These are phyloP conservation scores for Hirtodrosophila confusa DNA, from an alignment of 2,888 invertebrate genomes.

Conservation along the genomic window DNA sequence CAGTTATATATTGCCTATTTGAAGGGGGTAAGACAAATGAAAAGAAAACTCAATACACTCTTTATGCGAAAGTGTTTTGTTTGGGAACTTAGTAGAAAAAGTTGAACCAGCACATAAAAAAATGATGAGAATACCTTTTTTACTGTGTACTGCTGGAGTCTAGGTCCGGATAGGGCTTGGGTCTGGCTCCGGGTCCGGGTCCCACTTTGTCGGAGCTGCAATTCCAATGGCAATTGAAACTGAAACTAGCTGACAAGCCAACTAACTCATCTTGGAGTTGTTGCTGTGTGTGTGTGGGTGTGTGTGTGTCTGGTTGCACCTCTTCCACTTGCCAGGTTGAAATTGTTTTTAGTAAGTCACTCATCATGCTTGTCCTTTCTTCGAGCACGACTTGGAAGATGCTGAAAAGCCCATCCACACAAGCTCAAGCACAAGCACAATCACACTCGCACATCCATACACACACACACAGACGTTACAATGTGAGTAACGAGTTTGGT, in stretches of 20 bases:
- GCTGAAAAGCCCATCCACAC: constrained; percentile 43
- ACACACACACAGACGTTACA: background rate
- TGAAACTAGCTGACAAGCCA: constrained; percentile 39
- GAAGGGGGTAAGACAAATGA: too few relatives aligned
- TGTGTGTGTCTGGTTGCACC: constrained; percentile 9
- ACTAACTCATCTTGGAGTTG: constrained; percentile 18
- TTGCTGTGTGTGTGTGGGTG: constrained; percentile 1
- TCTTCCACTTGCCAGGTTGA: constrained; percentile 34
- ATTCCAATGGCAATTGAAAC: constrained; percentile 24
- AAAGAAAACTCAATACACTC: too few relatives aligned
- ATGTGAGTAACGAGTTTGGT: constrained; percentile 37
- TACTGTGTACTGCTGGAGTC: background rate
- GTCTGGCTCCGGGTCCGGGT: background rate
- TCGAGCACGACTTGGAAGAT: constrained; percentile 35
- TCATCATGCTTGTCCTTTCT: constrained; percentile 54
- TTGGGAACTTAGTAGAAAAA: too few relatives aligned
- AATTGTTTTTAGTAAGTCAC: constrained; percentile 70
- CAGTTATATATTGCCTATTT: too few relatives aligned
- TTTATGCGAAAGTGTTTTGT: too few relatives aligned
- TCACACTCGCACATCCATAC: background rate
- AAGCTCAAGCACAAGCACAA: constrained; percentile 2
- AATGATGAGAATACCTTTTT: background rate
- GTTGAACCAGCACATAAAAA: too few relatives aligned
- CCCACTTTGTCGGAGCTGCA: constrained; percentile 5
- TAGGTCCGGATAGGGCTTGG: background rate